A percentile compares a stretch with the other conserved stretches of the same genome.
Conservation (phyloP, 2,797 vertebrate species). For the Microctenopoma stevenorrisi region DNA sequence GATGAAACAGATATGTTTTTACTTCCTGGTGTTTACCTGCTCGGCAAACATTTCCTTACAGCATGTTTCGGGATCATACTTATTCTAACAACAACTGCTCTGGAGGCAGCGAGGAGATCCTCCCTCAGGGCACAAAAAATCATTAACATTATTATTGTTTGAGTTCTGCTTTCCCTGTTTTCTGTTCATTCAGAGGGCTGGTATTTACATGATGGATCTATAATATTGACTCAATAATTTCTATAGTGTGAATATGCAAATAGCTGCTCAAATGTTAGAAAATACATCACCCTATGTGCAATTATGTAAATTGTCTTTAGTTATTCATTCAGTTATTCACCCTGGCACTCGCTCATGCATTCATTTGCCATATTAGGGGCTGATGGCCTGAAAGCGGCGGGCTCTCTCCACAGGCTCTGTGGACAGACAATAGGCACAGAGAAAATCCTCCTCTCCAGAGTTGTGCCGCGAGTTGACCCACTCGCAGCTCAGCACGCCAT, state of each 20-base stretch:
- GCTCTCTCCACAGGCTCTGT: slow-evolving; percentile 72
- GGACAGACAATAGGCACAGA: slow-evolving; percentile 72
- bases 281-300: slow-evolving; percentile 81
- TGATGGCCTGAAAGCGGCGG: slow-evolving; percentile 69
- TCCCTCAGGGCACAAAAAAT: slow-evolving; percentile 78
- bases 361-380: slow-evolving; percentile 83
- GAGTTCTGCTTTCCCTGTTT: slow-evolving; percentile 58
- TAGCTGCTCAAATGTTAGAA: slow-evolving; percentile 76
- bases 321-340: slow-evolving; percentile 86
- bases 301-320: slow-evolving; percentile 86
- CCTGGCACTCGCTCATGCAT: slow-evolving; percentile 84
- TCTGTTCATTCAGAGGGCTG: slow-evolving; percentile 81
- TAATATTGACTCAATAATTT: slow-evolving; percentile 84
- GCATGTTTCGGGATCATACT: slow-evolving; percentile 61
- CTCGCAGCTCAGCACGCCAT: slow-evolving; percentile 46
- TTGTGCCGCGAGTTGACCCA: slow-evolving; percentile 66
- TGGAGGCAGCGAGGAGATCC: slow-evolving; percentile 71
- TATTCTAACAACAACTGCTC: slow-evolving; percentile 73
- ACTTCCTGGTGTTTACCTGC: slow-evolving; percentile 70
- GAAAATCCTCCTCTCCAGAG: slow-evolving; percentile 61
- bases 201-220: slow-evolving; percentile 84
- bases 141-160: slow-evolving; percentile 85
- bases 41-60: slow-evolving; percentile 71
- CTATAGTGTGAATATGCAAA: slow-evolving; percentile 85
- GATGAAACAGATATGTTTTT: slow-evolving; percentile 18